phyloP scores from a whole-genome alignment of 2,888 invertebrate genomes.

The Drosophila prostipennis region DNA sequence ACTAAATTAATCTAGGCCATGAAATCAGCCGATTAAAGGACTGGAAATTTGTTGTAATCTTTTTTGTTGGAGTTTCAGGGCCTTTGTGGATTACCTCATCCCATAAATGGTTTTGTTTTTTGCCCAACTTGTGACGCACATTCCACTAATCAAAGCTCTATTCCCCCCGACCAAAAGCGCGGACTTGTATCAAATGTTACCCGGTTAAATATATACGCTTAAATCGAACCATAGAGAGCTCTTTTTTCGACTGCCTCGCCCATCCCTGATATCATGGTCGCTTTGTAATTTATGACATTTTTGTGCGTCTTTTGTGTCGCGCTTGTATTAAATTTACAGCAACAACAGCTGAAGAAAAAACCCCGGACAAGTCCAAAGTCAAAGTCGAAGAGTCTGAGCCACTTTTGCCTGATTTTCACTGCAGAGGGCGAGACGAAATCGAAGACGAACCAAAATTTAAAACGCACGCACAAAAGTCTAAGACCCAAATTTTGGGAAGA shows the following conservation, averaged over 20 bases:
- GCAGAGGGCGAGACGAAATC: constrained; percentile 51
- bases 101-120: constrained; percentile 25
- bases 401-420: constrained; percentile 71
- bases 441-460: constrained; percentile 67
- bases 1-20: too few species aligned
- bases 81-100: constrained; percentile 34
- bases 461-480: constrained; percentile 72
- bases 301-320: constrained; percentile 81
- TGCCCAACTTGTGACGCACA: constrained; percentile 41
- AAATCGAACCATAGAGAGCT: constrained; percentile 62
- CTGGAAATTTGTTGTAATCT: neutral
- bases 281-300: constrained; percentile 81
- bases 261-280: constrained; percentile 72
- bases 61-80: neutral
- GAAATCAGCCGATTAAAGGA: neutral
- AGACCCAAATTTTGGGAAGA: constrained; percentile 48
- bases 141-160: constrained; percentile 38
- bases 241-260: constrained; percentile 56
- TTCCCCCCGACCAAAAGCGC: constrained; percentile 4
- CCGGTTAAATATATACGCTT: constrained; percentile 40
- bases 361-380: constrained; percentile 45
- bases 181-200: constrained; percentile 41
- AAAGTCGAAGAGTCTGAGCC: constrained; percentile 56
- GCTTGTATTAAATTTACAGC: constrained; percentile 74
- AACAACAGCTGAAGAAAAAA: constrained; percentile 23